A percentile compares a stretch with the other conserved stretches of the same genome.
phyloP scores from a whole-genome alignment of 2,888 invertebrate genomes.

The Erebia palarica region DNA sequence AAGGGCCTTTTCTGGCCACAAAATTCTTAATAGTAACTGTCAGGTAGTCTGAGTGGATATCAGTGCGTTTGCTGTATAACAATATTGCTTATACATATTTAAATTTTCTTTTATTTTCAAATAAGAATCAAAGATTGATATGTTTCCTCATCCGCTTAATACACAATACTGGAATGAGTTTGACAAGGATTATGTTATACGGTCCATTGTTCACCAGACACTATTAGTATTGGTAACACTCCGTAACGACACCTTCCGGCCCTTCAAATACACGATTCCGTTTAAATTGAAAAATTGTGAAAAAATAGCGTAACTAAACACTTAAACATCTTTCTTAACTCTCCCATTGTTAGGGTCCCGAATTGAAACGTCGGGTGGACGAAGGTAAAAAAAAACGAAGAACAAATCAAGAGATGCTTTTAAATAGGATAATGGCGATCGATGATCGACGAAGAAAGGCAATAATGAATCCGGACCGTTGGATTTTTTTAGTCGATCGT shows the following conservation, averaged over 20 bases:
- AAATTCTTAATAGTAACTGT: too few relatives aligned
- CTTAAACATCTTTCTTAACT: constrained; percentile 82
- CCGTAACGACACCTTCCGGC: constrained; percentile 81
- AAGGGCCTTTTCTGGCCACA: too few relatives aligned
- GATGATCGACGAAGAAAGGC: constrained; percentile 79
- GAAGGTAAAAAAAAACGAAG: constrained; percentile 65
- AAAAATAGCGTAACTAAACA: constrained; percentile 81
- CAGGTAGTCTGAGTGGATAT: too few relatives aligned
- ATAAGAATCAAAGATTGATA: constrained; percentile 7
- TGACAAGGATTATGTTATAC: constrained; percentile 44
- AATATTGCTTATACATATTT: too few relatives aligned
- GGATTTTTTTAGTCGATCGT: constrained; percentile 65
- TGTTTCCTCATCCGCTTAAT: constrained; percentile 1
- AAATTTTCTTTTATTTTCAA: constrained; percentile 12
- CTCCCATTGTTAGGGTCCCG: constrained; percentile 71
- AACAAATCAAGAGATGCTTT: constrained; percentile 81
- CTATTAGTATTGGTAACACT: constrained; percentile 72
- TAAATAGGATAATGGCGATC: constrained; percentile 82
- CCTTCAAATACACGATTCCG: constrained; percentile 74
- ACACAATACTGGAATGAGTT: constrained; percentile 31
- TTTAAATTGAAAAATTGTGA: constrained; percentile 80
- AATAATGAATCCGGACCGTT: constrained; percentile 77
- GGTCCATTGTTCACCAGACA: constrained; percentile 54
- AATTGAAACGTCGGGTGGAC: constrained; percentile 76
- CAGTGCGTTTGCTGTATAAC: too few relatives aligned